Conservation (phyloP, 1,140 invertebrate species). For the Marisa cornuarietis region DNA sequence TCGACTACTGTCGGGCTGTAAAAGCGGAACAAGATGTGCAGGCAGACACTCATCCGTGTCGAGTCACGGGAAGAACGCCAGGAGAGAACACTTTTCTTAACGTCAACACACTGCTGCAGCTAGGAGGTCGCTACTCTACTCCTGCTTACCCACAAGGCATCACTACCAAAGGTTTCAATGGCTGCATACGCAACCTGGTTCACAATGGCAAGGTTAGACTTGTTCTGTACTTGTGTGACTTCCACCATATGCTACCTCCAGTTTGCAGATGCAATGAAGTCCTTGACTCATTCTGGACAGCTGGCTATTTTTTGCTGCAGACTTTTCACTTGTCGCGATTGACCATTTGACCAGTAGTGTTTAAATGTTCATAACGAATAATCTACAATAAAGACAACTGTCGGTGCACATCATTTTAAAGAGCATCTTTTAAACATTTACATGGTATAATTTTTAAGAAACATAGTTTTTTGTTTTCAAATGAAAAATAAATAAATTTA, state of each 20-base stretch:
- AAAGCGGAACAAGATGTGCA: conserved; percentile 77
- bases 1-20: conserved; percentile 90
- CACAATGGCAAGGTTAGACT: conserved; percentile 86
- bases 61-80: conserved; percentile 84
- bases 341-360: no score
- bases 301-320: no score
- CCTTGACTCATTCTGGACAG: no score
- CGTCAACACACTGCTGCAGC: conserved; percentile 92
- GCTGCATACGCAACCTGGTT: conserved; percentile 95
- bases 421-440: no score
- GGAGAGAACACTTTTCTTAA: conserved; percentile 97
- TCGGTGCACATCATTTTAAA: no score
- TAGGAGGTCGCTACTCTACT: conserved; percentile 86
- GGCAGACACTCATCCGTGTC: conserved; percentile 87
- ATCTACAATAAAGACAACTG: no score
- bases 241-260: not conserved
- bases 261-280: no score
- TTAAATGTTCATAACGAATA: no score
- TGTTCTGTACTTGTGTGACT: not conserved
- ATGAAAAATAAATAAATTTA: no score
- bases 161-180: conserved; percentile 77
- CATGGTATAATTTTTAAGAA: no score
- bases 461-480: no score
- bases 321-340: no score
- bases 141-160: conserved; percentile 74